Conservation (phyloP, 2,113 vertebrate genomes). For the Nycticorax nycticorax region DNA sequence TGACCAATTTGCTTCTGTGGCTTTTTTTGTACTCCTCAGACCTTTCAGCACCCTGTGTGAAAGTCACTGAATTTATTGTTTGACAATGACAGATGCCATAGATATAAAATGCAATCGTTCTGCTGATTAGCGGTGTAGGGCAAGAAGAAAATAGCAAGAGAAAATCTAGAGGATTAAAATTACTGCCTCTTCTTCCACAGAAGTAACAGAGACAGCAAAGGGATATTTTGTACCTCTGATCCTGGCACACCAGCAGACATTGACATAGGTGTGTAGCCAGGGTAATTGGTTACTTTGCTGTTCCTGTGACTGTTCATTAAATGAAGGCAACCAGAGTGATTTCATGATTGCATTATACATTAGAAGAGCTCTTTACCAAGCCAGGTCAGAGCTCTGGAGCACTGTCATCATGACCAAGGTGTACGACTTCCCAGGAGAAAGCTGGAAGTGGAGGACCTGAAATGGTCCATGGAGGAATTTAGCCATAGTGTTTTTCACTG, state of each 20-base stretch:
- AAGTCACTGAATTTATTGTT: not conserved
- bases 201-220: not conserved
- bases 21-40: not conserved
- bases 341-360: not conserved
- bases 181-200: not conserved
- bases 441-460: not conserved
- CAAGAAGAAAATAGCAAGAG: not conserved
- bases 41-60: not conserved
- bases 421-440: not conserved
- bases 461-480: not conserved
- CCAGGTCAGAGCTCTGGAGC: not conserved
- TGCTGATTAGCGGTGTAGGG: not conserved
- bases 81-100: not conserved
- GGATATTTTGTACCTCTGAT: not conserved
- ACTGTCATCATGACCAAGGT: not conserved
- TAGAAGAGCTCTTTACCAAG: not conserved
- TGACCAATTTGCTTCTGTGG: not conserved
- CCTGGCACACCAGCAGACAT: not conserved
- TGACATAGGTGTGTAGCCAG: not conserved
- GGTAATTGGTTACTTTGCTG: not conserved
- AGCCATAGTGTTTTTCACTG: not conserved
- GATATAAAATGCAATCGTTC: not conserved
- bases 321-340: not conserved
- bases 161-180: not conserved
- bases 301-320: not conserved